These are phyloP conservation scores for Apamea epomidion DNA, from an alignment of 2,888 invertebrate species.

Conservation along the genomic window DNA sequence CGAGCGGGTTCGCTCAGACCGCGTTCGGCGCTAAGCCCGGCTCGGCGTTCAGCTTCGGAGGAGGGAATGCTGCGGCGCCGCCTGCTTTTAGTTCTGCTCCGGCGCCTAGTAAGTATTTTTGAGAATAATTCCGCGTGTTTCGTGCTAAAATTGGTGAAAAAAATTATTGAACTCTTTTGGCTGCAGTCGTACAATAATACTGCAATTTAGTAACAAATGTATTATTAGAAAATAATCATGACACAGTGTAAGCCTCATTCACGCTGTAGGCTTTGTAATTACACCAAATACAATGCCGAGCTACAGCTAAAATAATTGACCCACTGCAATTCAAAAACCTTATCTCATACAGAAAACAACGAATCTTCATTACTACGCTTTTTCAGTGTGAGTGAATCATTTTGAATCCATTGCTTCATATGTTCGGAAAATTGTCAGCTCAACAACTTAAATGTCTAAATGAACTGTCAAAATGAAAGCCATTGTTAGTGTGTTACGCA, in stretches of 20 bases:
- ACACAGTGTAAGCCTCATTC: too few species aligned
- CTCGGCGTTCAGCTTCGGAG: conserved; percentile 68
- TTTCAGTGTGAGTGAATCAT: neutral
- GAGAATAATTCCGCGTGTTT: neutral
- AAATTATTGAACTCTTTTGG: neutral
- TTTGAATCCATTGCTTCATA: neutral
- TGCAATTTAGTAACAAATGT: neutral
- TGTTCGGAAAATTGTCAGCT: too few species aligned
- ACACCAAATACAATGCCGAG: neutral
- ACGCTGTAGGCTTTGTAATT: too few species aligned
- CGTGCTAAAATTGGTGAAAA: neutral
- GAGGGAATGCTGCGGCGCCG: conserved; percentile 18
- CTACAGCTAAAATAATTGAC: neutral
- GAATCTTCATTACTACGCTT: neutral
- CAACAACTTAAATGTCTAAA: too few species aligned
- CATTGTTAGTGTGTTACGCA: too few species aligned
- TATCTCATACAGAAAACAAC: neutral
- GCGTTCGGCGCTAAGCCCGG: conserved; percentile 70
- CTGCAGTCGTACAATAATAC: neutral
- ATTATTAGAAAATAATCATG: neutral
- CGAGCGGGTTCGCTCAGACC: conserved; percentile 61
- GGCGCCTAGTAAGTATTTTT: conserved; percentile 51
- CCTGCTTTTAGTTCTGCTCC: conserved; percentile 63
- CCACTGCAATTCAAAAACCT: neutral
- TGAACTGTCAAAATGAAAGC: too few species aligned